Base-by-base conservation (phyloP, 2,797 vertebrate genomes). In the Sebastes kiyomatsui region DNA sequence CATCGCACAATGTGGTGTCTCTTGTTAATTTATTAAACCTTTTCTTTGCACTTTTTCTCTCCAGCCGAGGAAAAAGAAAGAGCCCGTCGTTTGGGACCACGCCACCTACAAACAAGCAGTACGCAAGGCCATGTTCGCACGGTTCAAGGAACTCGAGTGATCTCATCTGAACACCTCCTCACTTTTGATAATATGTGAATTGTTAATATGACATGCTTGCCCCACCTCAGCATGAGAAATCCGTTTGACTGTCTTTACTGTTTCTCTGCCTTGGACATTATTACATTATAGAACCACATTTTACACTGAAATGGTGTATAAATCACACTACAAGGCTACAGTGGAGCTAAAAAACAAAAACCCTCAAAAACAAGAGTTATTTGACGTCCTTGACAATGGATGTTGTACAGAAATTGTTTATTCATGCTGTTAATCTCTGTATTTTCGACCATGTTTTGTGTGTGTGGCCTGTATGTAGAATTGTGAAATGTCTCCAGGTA, bases 141-240 rank as follows among this genome's bases (percentile, higher is more conserved):
- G 98, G 70, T 99, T 98, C 68, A 99, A 99, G 92, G 98, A 99
- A 80, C 96, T 99, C 0, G 97, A 99, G 90, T 99, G 95, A 98
- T 81, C 59, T 69, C 52, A 46, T 76, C 82, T 71, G 60, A 80
- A 80, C 76, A 71, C 59, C 23, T 80, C 75, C 33, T 80, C 61
- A 69, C 42, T 88, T 83, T 83, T 68, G 30, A 75, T 67, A 75
- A 73, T 62, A 72, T 75, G 70, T 77, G 46, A 82, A 80, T 33
- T 68, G 35, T 84, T 68, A n/a, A 49, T 80, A 64, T 18, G 54
- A 81, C 56, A 52, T 52, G 58, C 69, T 82, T 54, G 16, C 4
- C 35, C 42, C 55, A 35, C 69, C n/a, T 75, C 58, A 67, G 75
- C 69, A 65, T 23, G 52, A 86, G 69, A 58, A 81, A 64, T 55